Conservation (phyloP, 2,113 vertebrate species). For the Haemorhous mexicanus region DNA sequence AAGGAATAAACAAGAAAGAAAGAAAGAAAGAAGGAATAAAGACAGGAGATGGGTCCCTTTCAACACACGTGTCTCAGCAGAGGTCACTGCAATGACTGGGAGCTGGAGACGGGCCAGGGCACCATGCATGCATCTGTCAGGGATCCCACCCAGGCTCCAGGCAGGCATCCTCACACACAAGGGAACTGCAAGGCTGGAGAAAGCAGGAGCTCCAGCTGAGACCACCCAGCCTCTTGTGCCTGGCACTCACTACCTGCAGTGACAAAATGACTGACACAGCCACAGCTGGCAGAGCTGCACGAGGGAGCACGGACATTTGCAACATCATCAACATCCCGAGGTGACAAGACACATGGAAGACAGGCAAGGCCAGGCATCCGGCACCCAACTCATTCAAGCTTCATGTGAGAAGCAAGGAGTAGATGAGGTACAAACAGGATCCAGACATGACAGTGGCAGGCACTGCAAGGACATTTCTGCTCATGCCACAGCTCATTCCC, state of each 20-base stretch:
- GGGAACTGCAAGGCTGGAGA: not conserved
- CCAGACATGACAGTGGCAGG: not conserved
- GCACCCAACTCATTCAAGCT: not conserved
- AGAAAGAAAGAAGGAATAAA: not conserved
- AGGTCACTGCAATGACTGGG: not conserved
- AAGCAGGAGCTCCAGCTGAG: not conserved
- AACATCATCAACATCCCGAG: not conserved
- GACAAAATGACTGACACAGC: not conserved
- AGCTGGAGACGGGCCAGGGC: constrained; percentile 6
- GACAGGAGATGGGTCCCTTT: not conserved
- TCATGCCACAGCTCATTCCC: not conserved
- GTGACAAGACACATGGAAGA: not conserved
- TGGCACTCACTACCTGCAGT: not conserved
- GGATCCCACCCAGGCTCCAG: not conserved
- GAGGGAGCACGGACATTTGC: not conserved
- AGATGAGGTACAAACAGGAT: not conserved
- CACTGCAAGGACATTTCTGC: not conserved
- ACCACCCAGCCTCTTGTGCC: not conserved
- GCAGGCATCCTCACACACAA: not conserved
- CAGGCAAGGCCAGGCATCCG: not conserved
- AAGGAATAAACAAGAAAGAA: not conserved
- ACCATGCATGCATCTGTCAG: not conserved
- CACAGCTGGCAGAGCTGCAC: not conserved
- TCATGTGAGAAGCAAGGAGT: not conserved
- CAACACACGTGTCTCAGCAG: not conserved